These are phyloP conservation scores for Xanthorhoe designata DNA, from an alignment of 2,888 invertebrate genomes.

Conservation along the genomic window DNA sequence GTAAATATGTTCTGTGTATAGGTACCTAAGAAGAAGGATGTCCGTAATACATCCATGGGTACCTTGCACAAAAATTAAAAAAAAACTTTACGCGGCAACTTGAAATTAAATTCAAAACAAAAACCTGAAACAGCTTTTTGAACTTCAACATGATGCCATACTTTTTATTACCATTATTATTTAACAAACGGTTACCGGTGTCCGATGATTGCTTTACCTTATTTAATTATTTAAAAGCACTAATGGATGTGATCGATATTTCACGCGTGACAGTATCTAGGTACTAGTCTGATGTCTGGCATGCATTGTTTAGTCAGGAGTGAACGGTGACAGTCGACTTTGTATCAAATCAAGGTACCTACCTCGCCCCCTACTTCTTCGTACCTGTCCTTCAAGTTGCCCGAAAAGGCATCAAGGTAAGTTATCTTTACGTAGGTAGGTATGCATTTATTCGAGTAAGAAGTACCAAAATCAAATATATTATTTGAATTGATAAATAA, in stretches of 20 bases:
- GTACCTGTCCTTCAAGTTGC: background rate
- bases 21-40: too few relatives aligned
- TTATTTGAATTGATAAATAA: too few relatives aligned
- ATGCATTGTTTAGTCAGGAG: constrained; percentile 60
- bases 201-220: constrained; percentile 1
- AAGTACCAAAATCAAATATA: too few relatives aligned
- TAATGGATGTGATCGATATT: constrained; percentile 62
- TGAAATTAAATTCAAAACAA: too few relatives aligned
- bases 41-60: too few relatives aligned
- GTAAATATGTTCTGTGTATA: too few relatives aligned
- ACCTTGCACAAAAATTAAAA: too few relatives aligned
- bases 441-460: background rate
- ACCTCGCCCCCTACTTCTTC: constrained; percentile 18
- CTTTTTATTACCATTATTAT: too few relatives aligned
- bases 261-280: constrained; percentile 54
- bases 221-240: constrained; percentile 47
- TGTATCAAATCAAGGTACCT: constrained; percentile 3
- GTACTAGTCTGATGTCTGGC: constrained; percentile 43
- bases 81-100: too few relatives aligned
- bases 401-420: background rate
- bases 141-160: too few relatives aligned
- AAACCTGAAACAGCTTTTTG: too few relatives aligned
- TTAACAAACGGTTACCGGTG: background rate
- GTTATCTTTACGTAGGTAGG: background rate
- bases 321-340: constrained; percentile 56